Percentiles rank a stretch among this genome's conserved stretches.
Evolutionary conservation across 2,888 invertebrate genomes (phyloP).

Genomic region (Brachypterus glaber): DNA sequence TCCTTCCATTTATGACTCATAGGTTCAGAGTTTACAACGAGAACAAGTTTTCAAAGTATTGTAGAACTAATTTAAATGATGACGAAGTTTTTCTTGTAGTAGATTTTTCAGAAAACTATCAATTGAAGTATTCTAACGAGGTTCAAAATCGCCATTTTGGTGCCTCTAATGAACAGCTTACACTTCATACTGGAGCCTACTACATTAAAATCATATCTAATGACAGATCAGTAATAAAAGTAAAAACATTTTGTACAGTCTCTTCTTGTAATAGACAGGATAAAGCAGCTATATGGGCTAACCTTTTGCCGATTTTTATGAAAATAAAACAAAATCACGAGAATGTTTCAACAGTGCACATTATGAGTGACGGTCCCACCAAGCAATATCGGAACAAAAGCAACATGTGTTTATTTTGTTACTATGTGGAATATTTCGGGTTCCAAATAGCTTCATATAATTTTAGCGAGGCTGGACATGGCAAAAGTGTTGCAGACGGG

Average conservation of each 20-base stretch:
- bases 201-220: neutral
- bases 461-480: slow-evolving; percentile 8
- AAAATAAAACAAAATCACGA: neutral
- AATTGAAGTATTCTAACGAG: neutral
- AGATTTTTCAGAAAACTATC: neutral
- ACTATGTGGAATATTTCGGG: slow-evolving; percentile 3
- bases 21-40: neutral
- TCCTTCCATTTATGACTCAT: neutral
- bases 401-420: slow-evolving; percentile 1
- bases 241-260: neutral
- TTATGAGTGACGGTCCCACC: slow-evolving; percentile 7
- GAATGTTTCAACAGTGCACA: slow-evolving; percentile 7
- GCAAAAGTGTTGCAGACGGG: slow-evolving; percentile 6
- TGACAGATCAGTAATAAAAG: neutral
- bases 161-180: neutral
- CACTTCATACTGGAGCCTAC: neutral
- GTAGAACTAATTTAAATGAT: neutral
- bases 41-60: neutral
- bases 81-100: neutral
- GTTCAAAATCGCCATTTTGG: neutral
- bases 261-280: neutral
- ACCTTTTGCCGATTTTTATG: neutral
- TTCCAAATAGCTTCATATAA: slow-evolving; percentile 6
- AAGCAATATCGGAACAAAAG: slow-evolving; percentile 7
- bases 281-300: neutral